These are phyloP conservation scores for Candidula unifasciata DNA, from an alignment of 2,888 invertebrate genomes.

Conservation along the genomic window DNA sequence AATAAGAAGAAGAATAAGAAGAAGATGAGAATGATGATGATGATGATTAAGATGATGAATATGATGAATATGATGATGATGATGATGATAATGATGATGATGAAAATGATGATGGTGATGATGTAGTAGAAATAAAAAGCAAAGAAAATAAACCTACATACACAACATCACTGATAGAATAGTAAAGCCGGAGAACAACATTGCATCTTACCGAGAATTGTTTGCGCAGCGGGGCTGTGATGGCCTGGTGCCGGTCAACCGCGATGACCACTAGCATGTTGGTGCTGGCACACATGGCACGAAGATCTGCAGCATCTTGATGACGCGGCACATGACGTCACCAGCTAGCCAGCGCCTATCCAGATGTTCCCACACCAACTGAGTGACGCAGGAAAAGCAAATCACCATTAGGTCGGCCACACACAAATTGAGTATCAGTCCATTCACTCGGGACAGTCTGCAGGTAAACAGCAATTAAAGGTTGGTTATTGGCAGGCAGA, in stretches of 20 bases:
- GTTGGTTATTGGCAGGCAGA: no score
- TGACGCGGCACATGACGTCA: constrained; percentile 72
- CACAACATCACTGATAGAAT: no score
- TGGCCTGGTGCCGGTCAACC: constrained; percentile 77
- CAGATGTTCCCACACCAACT: constrained; percentile 75
- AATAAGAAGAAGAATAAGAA: no score
- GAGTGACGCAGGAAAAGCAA: constrained; percentile 71
- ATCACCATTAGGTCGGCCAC: constrained; percentile 76
- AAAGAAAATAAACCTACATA: no score
- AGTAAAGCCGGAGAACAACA: no score
- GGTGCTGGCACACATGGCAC: constrained; percentile 74
- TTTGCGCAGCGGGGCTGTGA: constrained; percentile 73
- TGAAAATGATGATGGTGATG: no score
- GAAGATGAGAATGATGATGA: no score
- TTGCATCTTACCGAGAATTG: constrained; percentile 70
- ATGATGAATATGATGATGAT: no score
- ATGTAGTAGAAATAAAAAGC: no score
- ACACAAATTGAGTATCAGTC: constrained; percentile 76
- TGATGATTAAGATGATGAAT: no score
- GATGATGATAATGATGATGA: no score
- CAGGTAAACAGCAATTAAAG: not conserved
- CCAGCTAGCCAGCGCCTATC: constrained; percentile 75
- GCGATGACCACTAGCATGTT: constrained; percentile 77
- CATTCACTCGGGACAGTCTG: constrained; percentile 69
- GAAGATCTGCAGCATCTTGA: constrained; percentile 76